Base-by-base conservation (phyloP, 2,888 invertebrate species). In the Drosophila greeni region DNA sequence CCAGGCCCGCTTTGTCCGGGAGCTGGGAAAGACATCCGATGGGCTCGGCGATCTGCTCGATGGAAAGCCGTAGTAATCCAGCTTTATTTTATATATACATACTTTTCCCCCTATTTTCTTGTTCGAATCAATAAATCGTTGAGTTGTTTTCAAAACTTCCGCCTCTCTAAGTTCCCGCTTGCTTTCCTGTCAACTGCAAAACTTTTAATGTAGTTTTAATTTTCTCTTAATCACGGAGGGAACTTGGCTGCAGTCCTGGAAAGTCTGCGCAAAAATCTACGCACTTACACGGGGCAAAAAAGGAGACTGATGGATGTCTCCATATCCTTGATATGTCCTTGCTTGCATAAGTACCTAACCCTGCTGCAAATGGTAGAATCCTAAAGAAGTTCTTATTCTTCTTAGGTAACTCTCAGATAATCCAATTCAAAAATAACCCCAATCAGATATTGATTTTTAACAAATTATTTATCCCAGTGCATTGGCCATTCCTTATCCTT, bases 171-270 rank as follows among this genome's bases (percentile, higher is more conserved):
- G 24, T 20, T 36, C 23, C 23, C 40, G 37, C 37, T 8, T 14
- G n/a, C 23, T n/a, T 23, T 18, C 60, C 59, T 79, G 83, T 76
- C 79, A 84, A 82, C 75, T 57, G 68, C 69, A 75, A 76, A 81
- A 76, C 56, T 82, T 78, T 85, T 82, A 85, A 82, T 82, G 85
- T 84, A 82, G 71, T 82, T 82, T 82, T 82, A 82, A 82, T 82
- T 82, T 85, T 84, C 76, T 81, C 78, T 67, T 79, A 83, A 84
- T 85, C 81, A 74, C 71, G 71, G 59, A 53, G 49, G 47, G 52
- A 76, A 80, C 68, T 78, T 82, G 73, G 64, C 65, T 45, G 26
- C 29, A 52, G 43, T 47, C 42, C 33, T 37, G 62, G 24, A 14
- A 60, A 69, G 66, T 68, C 53, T 58, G 62, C 65, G 20, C 45